phyloP scores from a whole-genome alignment of 2,888 invertebrate species.

The Stenolophus ochropezus region DNA sequence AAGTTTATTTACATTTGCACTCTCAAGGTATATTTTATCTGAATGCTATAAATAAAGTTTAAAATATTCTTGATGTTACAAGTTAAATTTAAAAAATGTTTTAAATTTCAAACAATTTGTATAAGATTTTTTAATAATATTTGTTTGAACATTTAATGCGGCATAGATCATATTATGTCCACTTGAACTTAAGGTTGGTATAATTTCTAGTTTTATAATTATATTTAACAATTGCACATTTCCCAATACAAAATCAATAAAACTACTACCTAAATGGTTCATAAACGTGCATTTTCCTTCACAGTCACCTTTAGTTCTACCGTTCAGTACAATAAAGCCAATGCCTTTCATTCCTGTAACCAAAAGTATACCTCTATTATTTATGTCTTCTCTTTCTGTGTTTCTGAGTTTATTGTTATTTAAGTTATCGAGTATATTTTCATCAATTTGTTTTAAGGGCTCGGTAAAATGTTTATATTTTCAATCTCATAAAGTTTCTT shows the following conservation, averaged over 20 bases:
- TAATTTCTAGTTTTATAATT: not conserved
- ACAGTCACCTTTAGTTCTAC: not conserved
- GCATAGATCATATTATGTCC: not conserved
- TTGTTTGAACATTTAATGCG: not conserved
- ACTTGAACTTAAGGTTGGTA: not conserved
- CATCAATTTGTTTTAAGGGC: too few relatives aligned
- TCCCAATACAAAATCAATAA: not conserved
- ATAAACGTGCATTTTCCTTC: not conserved
- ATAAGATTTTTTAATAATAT: not conserved
- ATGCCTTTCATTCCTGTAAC: not conserved
- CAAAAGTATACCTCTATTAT: not conserved
- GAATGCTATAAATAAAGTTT: not conserved
- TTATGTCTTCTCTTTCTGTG: not conserved
- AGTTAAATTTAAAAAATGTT: not conserved
- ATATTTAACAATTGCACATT: not conserved
- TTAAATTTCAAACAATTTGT: not conserved
- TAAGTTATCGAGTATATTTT: too few relatives aligned
- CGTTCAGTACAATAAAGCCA: not conserved
- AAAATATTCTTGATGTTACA: too few relatives aligned
- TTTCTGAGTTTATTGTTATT: not conserved
- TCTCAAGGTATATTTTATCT: not conserved
- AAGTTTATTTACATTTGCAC: not conserved
- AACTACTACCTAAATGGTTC: not conserved
- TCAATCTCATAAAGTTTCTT: too few relatives aligned
- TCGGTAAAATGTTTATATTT: too few relatives aligned